phyloP scores from a whole-genome alignment of 2,888 invertebrate species.

The Epinotia demarniana region DNA sequence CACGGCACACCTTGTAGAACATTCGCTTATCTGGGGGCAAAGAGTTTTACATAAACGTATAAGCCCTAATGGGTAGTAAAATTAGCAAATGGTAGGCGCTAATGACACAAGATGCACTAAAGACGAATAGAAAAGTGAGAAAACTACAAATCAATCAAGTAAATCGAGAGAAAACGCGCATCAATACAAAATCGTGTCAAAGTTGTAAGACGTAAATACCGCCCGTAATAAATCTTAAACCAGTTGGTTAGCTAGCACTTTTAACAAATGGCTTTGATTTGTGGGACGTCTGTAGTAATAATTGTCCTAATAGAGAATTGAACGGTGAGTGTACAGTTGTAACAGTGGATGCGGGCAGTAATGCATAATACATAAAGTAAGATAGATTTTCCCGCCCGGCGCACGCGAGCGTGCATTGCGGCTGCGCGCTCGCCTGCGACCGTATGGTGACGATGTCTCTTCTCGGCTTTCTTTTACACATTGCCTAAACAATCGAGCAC shows the following conservation, averaged over 20 bases:
- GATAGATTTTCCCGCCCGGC: constrained; percentile 68
- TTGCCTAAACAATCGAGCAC: constrained; percentile 37
- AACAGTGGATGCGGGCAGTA: constrained; percentile 50
- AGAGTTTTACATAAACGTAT: constrained; percentile 5
- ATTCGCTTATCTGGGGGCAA: not conserved
- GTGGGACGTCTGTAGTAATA: constrained; percentile 27
- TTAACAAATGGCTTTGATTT: constrained; percentile 26
- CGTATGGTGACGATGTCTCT: constrained; percentile 63
- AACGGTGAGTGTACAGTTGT: constrained; percentile 55
- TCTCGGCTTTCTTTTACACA: constrained; percentile 70
- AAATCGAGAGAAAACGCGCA: constrained; percentile 37
- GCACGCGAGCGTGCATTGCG: constrained; percentile 71
- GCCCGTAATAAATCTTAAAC: constrained; percentile 29
- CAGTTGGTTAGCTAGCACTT: constrained; percentile 4
- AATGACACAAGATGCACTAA: not conserved
- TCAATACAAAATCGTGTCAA: constrained; percentile 38
- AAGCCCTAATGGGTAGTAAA: constrained; percentile 16
- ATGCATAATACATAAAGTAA: constrained; percentile 73
- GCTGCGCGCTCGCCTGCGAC: constrained; percentile 68
- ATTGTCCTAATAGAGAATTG: constrained; percentile 36
- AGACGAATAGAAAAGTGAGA: constrained; percentile 33
- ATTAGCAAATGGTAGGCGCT: constrained; percentile 8
- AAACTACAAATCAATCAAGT: constrained; percentile 29
- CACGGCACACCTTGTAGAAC: not conserved
- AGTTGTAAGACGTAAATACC: constrained; percentile 19